Evolutionary conservation across 2,888 invertebrate genomes (phyloP).

Genomic region (Prosapia bicincta): DNA sequence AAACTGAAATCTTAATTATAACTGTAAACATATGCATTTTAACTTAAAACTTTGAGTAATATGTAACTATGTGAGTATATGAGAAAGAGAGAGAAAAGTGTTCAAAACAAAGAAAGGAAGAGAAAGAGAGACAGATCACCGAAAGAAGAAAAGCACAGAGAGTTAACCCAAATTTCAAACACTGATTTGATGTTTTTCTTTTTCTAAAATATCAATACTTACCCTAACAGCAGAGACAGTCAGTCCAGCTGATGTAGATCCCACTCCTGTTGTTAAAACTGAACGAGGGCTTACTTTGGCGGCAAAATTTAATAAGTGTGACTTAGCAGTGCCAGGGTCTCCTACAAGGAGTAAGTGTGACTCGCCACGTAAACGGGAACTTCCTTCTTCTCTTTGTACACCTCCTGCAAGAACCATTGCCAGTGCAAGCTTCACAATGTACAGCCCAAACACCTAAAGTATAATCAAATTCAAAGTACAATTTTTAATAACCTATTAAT

Average conservation of each 20-base stretch:
- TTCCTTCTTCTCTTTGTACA: conserved; percentile 49
- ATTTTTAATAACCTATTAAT: too few species aligned
- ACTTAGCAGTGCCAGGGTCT: conserved; percentile 88
- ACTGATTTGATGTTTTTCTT: conserved; percentile 7
- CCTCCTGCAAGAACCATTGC: conserved; percentile 64
- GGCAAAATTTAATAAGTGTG: conserved; percentile 74
- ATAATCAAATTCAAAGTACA: too few species aligned
- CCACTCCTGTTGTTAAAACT: conserved; percentile 81
- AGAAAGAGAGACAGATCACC: too few species aligned
- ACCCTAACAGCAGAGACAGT: conserved; percentile 86
- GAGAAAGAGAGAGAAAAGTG: too few species aligned
- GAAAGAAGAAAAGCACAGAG: too few species aligned
- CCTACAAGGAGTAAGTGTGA: conserved; percentile 83
- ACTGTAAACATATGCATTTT: too few species aligned
- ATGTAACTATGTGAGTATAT: too few species aligned
- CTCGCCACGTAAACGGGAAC: conserved; percentile 67
- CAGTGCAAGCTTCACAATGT: conserved; percentile 81
- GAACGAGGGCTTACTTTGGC: conserved; percentile 66
- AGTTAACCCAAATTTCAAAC: background rate
- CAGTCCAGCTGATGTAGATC: conserved; percentile 81
- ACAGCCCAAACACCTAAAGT: conserved; percentile 87
- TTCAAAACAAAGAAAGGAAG: too few species aligned
- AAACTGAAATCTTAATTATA: too few species aligned
- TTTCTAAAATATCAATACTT: conserved; percentile 38
- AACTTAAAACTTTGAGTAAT: too few species aligned